These are phyloP conservation scores for Amphimedon queenslandica DNA, from an alignment of 37 sponge, comb jelly and placozoan genomes.

Conservation along the genomic window DNA sequence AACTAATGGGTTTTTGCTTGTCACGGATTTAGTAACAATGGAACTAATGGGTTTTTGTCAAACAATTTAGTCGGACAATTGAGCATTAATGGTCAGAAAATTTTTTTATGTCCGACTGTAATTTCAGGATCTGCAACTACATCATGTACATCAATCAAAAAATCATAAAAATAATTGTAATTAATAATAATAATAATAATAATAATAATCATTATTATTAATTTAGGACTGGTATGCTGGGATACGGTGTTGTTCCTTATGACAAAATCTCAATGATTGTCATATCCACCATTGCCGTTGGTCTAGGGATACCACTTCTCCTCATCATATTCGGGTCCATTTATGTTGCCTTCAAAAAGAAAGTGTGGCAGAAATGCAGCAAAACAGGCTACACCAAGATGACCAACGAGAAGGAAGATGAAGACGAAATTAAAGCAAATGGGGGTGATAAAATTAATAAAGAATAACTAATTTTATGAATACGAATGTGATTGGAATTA, in stretches of 20 bases:
- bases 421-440: no score
- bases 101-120: no score
- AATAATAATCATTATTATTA: no score
- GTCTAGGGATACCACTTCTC: slow-evolving; percentile 50
- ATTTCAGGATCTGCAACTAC: background rate
- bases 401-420: slow-evolving; percentile 28
- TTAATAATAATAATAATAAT: background rate
- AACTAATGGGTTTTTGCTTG: no score
- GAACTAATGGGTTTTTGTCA: no score
- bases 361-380: slow-evolving; percentile 38
- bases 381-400: background rate
- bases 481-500: no score
- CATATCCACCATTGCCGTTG: slow-evolving; percentile 52
- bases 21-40: no score
- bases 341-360: slow-evolving; percentile 47
- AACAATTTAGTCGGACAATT: no score
- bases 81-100: no score
- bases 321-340: slow-evolving; percentile 34
- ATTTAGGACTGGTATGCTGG: slow-evolving; percentile 47
- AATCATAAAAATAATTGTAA: background rate
- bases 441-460: no score
- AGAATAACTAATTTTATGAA: no score
- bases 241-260: slow-evolving; percentile 31
- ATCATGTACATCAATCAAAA: background rate
- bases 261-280: slow-evolving; percentile 40